Evolutionary conservation across 2,797 vertebrate species (phyloP).

Genomic region (Chelon labrosus): DNA sequence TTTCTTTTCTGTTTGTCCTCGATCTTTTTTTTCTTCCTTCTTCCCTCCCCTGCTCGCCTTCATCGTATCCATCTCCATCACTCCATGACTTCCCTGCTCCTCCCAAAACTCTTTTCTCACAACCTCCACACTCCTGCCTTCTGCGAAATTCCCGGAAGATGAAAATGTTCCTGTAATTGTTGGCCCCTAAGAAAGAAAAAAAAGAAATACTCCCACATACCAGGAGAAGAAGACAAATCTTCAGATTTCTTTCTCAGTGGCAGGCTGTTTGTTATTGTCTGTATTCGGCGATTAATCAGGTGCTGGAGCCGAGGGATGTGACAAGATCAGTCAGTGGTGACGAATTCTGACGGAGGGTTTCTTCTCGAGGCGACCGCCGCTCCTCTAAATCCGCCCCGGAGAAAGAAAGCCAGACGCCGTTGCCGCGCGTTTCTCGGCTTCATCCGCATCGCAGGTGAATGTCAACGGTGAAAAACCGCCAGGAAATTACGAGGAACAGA

Average conservation of each 20-base stretch:
- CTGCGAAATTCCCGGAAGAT: constrained; percentile 69
- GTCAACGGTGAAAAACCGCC: not conserved
- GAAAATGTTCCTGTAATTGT: constrained; percentile 78
- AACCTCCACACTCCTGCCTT: constrained; percentile 10
- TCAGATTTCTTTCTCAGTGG: constrained; percentile 30
- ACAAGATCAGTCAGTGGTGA: constrained; percentile 18
- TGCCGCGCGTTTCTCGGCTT: no score
- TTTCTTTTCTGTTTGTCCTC: constrained; percentile 18
- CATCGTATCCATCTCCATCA: constrained; percentile 67
- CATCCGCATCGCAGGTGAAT: not conserved
- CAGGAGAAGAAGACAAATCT: constrained; percentile 67
- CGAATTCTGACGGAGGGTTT: not conserved
- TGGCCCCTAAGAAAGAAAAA: constrained; percentile 65
- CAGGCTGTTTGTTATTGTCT: constrained; percentile 48
- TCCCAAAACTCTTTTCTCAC: constrained; percentile 1
- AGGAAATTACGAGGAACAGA: not conserved
- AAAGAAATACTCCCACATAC: constrained; percentile 76
- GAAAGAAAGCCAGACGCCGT: no score
- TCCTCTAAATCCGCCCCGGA: not conserved
- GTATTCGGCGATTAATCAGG: constrained; percentile 55
- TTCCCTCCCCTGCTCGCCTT: not conserved
- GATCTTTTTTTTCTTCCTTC: no score
- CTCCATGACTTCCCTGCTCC: constrained; percentile 24
- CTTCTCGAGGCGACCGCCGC: not conserved
- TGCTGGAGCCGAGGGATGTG: constrained; percentile 19